Base-by-base conservation (phyloP, 2,113 vertebrate species). In the Pluvialis apricaria region DNA sequence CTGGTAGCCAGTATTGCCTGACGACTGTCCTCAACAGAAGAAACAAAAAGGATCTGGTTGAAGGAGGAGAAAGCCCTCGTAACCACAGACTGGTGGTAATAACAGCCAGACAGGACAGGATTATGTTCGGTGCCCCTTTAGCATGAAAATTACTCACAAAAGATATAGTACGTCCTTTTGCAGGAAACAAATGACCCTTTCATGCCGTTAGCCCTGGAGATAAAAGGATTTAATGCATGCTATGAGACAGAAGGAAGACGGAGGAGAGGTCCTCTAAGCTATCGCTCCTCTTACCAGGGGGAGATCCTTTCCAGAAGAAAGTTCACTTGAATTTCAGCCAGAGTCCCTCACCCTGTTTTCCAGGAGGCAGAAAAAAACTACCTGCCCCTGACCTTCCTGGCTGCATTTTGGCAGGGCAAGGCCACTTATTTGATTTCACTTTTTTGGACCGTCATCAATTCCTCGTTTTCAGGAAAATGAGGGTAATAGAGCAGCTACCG, bases 101-200 rank as follows among this genome's bases (percentile, higher is more conserved):
- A 85, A n/a, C 40, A 82, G 52, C 28, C 84, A 82, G 83, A 64
- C 20, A 77, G 86, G 64, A 70, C 47, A 65, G 84, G 94, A 91
- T 89, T 85, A 87, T 13, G 70, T 61, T 36, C 0, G 1, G 49
- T 32, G 66, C 24, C 38, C 38, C 65, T 76, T 89, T 25, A 82
- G 78, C 91, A 82, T 82, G 81, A 91, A 92, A 91, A 94, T 69
- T 60, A 19, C 61, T 79, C 84, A 94, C 91, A 94, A 94, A 96
- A 95, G 93, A 54, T 76, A 60, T 40, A 40, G 61, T 54, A 40
- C 12, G 8, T 85, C 87, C 44, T 90, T 82, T 80, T 29, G 36
- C 34, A 44, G 54, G 57, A 68, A 85, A 87, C 62, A 89, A 95
- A 84, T 24, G 68, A 76, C 47, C 61, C 70, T 90, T 94, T 94